Evolutionary conservation across 2,113 vertebrate genomes (phyloP).

Genomic region (Canis aureus): DNA sequence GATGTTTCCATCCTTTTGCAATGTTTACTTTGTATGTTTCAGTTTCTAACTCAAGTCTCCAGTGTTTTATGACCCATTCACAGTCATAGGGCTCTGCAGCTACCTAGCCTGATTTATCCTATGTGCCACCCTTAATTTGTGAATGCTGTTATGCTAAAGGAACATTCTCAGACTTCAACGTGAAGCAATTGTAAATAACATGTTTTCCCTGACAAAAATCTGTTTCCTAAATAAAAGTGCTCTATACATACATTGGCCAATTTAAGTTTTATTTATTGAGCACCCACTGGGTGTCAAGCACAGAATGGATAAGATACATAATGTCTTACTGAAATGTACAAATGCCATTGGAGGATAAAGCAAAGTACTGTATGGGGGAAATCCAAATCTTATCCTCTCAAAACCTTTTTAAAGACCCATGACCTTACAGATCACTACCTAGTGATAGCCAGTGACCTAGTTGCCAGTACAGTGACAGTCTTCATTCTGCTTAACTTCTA

Average conservation of each 20-base stretch:
- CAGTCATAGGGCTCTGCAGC: neutral
- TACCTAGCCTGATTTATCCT: neutral
- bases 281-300: neutral
- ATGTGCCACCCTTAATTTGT: neutral
- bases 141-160: neutral
- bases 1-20: neutral
- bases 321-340: neutral
- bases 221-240: conserved; percentile 39
- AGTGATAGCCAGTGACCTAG: neutral
- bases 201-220: conserved; percentile 13
- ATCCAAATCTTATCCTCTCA: neutral
- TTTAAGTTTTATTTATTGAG: neutral
- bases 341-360: neutral
- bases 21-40: neutral
- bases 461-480: neutral
- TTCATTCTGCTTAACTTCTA: neutral
- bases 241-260: neutral
- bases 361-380: neutral
- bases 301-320: neutral
- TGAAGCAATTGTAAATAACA: neutral
- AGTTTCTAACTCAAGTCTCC: neutral
- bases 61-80: neutral
- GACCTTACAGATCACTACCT: neutral
- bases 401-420: neutral
- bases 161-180: neutral